phyloP scores from a whole-genome alignment of 2,888 invertebrate genomes.

The Pecten maximus region DNA sequence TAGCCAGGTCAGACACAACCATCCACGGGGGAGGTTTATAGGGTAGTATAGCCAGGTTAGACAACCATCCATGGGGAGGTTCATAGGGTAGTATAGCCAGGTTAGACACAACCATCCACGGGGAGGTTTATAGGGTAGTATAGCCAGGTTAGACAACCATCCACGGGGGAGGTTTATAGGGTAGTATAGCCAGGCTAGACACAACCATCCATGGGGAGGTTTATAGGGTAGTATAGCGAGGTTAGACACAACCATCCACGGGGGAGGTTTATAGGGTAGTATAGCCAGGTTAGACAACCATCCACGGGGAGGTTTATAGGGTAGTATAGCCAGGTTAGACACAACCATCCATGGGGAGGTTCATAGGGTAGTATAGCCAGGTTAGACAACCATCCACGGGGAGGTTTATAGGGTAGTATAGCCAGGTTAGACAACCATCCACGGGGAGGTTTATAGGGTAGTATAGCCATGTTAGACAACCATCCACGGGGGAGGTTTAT shows the following conservation, averaged over 20 bases:
- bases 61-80: no score
- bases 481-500: neutral
- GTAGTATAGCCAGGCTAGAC: neutral
- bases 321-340: neutral
- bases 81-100: no score
- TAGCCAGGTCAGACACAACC: no score
- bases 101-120: neutral
- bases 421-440: neutral
- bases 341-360: neutral
- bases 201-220: neutral
- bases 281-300: neutral
- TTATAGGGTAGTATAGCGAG: neutral
- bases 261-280: neutral
- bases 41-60: no score
- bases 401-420: neutral
- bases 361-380: neutral
- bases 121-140: neutral
- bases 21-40: no score
- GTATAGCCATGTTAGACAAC: neutral
- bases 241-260: neutral
- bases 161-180: neutral
- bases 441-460: neutral
- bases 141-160: neutral
- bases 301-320: neutral
- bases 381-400: neutral